Percentiles rank a stretch among this genome's conserved stretches.
phyloP scores from a whole-genome alignment of 2,113 vertebrate species.

The Lota lota region DNA sequence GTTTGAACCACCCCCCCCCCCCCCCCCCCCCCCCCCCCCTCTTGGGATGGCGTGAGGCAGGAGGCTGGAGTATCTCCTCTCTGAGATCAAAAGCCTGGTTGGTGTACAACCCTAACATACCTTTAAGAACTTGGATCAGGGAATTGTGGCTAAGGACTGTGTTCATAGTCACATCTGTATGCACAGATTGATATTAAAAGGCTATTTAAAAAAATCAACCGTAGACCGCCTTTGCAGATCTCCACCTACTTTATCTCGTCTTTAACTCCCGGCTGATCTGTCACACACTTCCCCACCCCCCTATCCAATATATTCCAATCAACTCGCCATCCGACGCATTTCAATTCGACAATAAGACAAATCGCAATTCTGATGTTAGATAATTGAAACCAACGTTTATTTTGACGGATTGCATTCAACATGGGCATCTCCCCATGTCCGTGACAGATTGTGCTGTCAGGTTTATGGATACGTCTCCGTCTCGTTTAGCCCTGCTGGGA shows the following conservation, averaged over 20 bases:
- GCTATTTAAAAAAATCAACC: not conserved
- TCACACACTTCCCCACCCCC: slow-evolving; percentile 23
- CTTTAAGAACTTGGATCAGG: too few species aligned
- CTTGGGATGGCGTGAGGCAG: too few species aligned
- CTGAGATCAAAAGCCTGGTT: too few species aligned
- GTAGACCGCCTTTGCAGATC: not conserved
- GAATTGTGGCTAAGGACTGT: too few species aligned
- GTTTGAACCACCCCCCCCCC: too few species aligned
- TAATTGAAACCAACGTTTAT: slow-evolving; percentile 62
- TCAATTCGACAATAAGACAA: slow-evolving; percentile 62
- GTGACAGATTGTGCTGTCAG: slow-evolving; percentile 66
- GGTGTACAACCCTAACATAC: too few species aligned
- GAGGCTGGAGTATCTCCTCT: too few species aligned
- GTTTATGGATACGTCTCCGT: slow-evolving; percentile 57
- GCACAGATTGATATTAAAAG: not conserved
- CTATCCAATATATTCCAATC: slow-evolving; percentile 56
- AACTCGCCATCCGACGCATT: slow-evolving; percentile 42
- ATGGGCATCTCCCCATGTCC: slow-evolving; percentile 39
- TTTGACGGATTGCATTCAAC: slow-evolving; percentile 31
- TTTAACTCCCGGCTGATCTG: slow-evolving; percentile 24
- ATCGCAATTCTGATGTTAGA: slow-evolving; percentile 53
- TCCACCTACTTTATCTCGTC: not conserved
- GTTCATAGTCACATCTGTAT: not conserved
- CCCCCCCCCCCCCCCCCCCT: too few species aligned
- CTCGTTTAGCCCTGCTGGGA: slow-evolving; percentile 45